Conservation (phyloP, 2,113 vertebrate species). For the Paraplagusia blochii region DNA sequence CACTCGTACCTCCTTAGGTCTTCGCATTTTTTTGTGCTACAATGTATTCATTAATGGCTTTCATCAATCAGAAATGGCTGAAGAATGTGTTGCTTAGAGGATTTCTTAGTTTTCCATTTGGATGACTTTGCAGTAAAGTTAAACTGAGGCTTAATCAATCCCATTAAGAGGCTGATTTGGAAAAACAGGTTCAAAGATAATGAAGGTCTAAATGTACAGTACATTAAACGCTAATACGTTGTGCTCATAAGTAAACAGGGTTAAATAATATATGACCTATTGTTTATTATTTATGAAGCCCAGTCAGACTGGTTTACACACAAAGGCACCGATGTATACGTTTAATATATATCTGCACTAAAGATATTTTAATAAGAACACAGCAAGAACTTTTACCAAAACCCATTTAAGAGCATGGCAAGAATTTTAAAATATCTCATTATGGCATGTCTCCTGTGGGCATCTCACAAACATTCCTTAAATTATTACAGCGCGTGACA, state of each 20-base stretch:
- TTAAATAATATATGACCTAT: conserved; percentile 68
- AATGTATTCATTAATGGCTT: too few relatives aligned
- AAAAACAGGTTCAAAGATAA: too few relatives aligned
- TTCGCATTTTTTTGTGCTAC: too few relatives aligned
- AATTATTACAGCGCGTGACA: conserved; percentile 2
- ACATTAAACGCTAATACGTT: background rate
- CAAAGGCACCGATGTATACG: conserved; percentile 8
- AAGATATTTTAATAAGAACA: conserved; percentile 27
- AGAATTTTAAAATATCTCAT: conserved; percentile 16
- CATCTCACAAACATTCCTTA: background rate
- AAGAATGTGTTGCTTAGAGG: too few relatives aligned
- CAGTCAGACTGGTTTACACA: background rate
- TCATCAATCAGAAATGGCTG: too few relatives aligned
- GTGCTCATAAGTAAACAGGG: conserved; percentile 58
- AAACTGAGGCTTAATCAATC: too few relatives aligned
- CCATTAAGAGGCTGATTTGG: too few relatives aligned
- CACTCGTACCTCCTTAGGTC: too few relatives aligned
- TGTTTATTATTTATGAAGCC: conserved; percentile 54
- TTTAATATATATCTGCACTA: background rate
- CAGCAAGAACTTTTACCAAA: conserved; percentile 6
- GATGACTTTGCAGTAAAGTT: too few relatives aligned
- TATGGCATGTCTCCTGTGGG: background rate
- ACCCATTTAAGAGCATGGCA: conserved; percentile 13
- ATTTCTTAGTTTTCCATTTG: too few relatives aligned
- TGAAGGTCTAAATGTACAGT: too few relatives aligned